These are phyloP conservation scores for Archips xylosteana DNA, from an alignment of 2,888 invertebrate genomes.

Conservation along the genomic window DNA sequence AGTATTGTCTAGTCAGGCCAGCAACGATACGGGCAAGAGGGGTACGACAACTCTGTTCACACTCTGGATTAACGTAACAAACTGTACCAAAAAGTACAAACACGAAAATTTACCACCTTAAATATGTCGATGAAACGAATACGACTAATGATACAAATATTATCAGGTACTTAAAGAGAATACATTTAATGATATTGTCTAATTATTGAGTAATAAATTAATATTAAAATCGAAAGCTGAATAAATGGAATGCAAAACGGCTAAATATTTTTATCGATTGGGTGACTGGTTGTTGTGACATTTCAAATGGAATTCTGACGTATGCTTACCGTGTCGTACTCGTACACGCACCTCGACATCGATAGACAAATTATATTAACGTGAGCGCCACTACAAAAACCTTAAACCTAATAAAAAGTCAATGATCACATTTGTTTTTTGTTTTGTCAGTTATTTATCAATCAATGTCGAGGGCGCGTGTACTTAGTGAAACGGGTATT, in stretches of 20 bases:
- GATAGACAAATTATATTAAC: slow-evolving; percentile 10
- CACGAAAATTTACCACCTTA: background rate
- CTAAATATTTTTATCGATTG: slow-evolving; percentile 12
- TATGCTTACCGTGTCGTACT: background rate
- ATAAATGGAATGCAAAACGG: slow-evolving; percentile 28
- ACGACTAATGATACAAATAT: slow-evolving; percentile 33
- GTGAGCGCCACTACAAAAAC: slow-evolving; percentile 24
- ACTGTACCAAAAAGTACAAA: slow-evolving; percentile 17
- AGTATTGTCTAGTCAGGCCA: slow-evolving; percentile 18
- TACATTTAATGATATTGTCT: slow-evolving; percentile 26
- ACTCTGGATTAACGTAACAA: slow-evolving; percentile 5
- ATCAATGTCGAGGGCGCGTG: slow-evolving; percentile 9
- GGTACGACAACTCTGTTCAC: slow-evolving; percentile 3
- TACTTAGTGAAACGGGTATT: background rate
- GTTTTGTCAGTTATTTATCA: slow-evolving; percentile 18
- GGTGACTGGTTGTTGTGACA: slow-evolving; percentile 1
- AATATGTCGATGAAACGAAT: slow-evolving; percentile 23
- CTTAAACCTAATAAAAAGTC: slow-evolving; percentile 37
- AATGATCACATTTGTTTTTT: slow-evolving; percentile 35
- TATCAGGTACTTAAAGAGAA: slow-evolving; percentile 37
- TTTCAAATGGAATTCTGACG: slow-evolving; percentile 17
- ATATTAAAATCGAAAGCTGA: slow-evolving; percentile 24
- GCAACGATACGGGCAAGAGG: slow-evolving; percentile 9
- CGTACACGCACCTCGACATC: slow-evolving; percentile 13
- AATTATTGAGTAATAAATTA: slow-evolving; percentile 31